Percentiles rank a stretch among this genome's conserved stretches.
Evolutionary conservation across 2,113 vertebrate genomes (phyloP).

Genomic region (Halcyon malimbica): DNA sequence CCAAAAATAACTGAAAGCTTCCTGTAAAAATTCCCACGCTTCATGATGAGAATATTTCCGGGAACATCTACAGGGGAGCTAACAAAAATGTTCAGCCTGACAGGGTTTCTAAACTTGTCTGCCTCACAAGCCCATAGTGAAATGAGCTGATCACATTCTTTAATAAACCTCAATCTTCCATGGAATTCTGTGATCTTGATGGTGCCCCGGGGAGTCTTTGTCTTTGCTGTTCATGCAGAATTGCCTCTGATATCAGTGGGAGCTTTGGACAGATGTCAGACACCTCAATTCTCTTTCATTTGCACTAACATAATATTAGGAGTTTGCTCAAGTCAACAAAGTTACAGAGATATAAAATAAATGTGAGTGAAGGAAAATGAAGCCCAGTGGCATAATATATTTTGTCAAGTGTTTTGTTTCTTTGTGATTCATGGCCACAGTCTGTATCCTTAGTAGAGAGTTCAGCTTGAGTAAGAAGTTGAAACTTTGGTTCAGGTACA

Average conservation of each 20-base stretch:
- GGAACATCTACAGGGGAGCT: conserved; percentile 64
- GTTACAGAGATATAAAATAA: conserved; percentile 29
- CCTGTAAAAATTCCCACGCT: conserved; percentile 65
- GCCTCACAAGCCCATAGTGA: conserved; percentile 25
- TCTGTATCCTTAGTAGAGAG: not conserved
- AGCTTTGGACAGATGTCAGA: conserved; percentile 61
- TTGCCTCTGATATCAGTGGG: conserved; percentile 64
- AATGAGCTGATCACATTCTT: conserved; percentile 62
- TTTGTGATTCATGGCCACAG: not conserved
- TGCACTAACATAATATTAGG: conserved; percentile 49
- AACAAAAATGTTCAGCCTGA: conserved; percentile 57
- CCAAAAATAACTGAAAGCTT: conserved; percentile 59
- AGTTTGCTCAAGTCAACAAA: conserved; percentile 50
- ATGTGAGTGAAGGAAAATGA: conserved; percentile 26
- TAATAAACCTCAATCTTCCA: conserved; percentile 72
- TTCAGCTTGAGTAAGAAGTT: not conserved
- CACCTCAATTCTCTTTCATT: conserved; percentile 54
- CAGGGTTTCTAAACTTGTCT: conserved; percentile 62
- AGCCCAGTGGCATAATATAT: conserved; percentile 38
- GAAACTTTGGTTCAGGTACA: not conserved
- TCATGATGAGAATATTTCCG: conserved; percentile 59
- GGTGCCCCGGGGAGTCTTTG: conserved; percentile 60
- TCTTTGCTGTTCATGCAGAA: conserved; percentile 62
- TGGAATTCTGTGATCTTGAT: conserved; percentile 70
- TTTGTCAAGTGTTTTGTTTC: conserved; percentile 4